Evolutionary conservation across 2,113 vertebrate species (phyloP).

Genomic region (Sisor rabdophorus): DNA sequence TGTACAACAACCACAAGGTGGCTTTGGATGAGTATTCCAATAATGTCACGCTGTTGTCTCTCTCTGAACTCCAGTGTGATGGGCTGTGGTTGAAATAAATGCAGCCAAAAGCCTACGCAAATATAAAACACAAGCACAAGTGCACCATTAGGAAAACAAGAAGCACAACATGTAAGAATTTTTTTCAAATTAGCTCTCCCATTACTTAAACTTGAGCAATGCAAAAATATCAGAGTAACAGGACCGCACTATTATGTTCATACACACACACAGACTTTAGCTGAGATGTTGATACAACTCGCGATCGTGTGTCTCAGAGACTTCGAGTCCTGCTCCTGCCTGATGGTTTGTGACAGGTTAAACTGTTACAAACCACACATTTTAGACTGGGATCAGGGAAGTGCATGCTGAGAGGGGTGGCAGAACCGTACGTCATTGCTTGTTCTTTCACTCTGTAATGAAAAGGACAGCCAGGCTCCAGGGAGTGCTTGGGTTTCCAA

Average conservation of each 20-base stretch:
- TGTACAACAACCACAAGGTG: no score
- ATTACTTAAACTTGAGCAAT: not conserved
- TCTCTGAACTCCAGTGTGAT: not conserved
- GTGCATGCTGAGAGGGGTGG: slow-evolving; percentile 33
- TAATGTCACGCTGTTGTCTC: no score
- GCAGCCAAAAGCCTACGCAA: not conserved
- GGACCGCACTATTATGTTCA: not conserved
- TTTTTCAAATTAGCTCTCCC: not conserved
- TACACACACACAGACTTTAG: slow-evolving; percentile 24
- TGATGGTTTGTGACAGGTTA: slow-evolving; percentile 66
- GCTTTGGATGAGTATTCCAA: no score
- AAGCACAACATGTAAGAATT: not conserved
- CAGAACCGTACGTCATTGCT: slow-evolving; percentile 61
- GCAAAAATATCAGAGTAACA: slow-evolving; percentile 5
- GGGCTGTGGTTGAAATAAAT: not conserved
- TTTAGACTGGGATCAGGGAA: slow-evolving; percentile 54
- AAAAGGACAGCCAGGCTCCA: slow-evolving; percentile 65
- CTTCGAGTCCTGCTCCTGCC: slow-evolving; percentile 14
- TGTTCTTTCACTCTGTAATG: slow-evolving; percentile 62
- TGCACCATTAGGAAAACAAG: not conserved
- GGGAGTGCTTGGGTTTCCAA: slow-evolving; percentile 70
- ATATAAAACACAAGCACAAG: slow-evolving; percentile 11
- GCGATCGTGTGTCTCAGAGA: slow-evolving; percentile 37
- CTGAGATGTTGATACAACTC: slow-evolving; percentile 35
- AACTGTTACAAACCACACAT: slow-evolving; percentile 65